These are phyloP conservation scores for Ormyrus labotus DNA, from an alignment of 2,888 invertebrate species.

Conservation along the genomic window DNA sequence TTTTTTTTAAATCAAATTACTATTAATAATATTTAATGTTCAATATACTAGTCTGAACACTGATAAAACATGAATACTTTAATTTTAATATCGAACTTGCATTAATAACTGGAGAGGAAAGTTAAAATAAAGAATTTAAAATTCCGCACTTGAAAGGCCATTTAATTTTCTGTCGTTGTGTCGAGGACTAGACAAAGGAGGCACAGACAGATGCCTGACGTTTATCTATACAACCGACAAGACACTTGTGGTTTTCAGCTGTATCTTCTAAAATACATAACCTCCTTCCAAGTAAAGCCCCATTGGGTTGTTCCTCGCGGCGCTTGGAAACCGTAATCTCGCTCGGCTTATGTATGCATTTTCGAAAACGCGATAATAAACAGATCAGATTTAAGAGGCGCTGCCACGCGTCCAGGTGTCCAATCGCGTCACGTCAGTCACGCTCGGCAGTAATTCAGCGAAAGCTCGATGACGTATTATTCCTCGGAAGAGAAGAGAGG, in stretches of 20 bases:
- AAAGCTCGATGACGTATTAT: background rate
- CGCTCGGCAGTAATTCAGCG: slow-evolving; percentile 20
- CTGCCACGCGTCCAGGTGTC: slow-evolving; percentile 22
- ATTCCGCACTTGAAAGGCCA: background rate
- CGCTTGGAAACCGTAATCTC: background rate
- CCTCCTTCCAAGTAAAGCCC: slow-evolving; percentile 12
- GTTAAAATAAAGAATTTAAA: background rate
- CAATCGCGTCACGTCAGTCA: slow-evolving; percentile 10
- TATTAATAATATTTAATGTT: no score
- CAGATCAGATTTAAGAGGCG: slow-evolving; percentile 43
- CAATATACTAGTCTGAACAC: no score
- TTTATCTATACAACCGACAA: background rate
- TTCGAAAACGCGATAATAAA: slow-evolving; percentile 44
- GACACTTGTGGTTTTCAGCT: background rate
- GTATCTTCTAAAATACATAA: slow-evolving; percentile 12
- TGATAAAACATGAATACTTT: no score
- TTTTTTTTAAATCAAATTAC: no score
- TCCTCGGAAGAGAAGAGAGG: no score
- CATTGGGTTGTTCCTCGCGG: background rate
- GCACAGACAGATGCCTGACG: slow-evolving; percentile 16
- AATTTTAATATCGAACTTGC: no score
- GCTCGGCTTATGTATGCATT: background rate
- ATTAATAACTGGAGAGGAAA: no score
- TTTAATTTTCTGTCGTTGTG: slow-evolving; percentile 4
- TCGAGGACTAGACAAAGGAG: slow-evolving; percentile 22